Evolutionary conservation across 2,888 invertebrate species (phyloP).

Genomic region (Hirudinaria manillensis): DNA sequence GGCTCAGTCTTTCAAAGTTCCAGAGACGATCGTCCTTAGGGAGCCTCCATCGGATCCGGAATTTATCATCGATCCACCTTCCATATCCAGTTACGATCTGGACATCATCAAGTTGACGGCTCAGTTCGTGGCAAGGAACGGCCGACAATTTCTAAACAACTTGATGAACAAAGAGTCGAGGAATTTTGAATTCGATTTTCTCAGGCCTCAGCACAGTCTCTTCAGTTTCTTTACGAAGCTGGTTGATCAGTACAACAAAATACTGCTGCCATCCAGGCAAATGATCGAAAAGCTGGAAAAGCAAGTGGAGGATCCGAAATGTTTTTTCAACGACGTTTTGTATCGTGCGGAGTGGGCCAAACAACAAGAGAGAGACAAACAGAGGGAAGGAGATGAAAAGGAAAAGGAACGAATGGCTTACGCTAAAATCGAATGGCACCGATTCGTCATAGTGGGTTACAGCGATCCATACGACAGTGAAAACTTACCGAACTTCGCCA

Average conservation of each 20-base stretch:
- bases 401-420: conserved; percentile 83
- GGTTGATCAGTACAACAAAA: conserved; percentile 95
- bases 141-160: conserved; percentile 91
- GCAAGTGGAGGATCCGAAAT: conserved; percentile 61
- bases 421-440: conserved; percentile 99
- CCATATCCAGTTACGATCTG: conserved; percentile 92
- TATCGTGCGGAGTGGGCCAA: conserved; percentile 93
- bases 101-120: conserved; percentile 96
- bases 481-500: conserved; percentile 92
- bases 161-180: conserved; percentile 96
- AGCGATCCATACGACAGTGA: conserved; percentile 88
- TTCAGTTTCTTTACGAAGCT: conserved; percentile 97
- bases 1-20: conserved; percentile 36
- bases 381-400: conserved; percentile 86
- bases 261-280: conserved; percentile 87
- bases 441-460: conserved; percentile 98
- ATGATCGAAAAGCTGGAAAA: conserved; percentile 67
- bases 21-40: conserved; percentile 51
- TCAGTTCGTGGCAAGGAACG: conserved; percentile 96
- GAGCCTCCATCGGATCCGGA: conserved; percentile 55
- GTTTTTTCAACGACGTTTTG: conserved; percentile 69
- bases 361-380: conserved; percentile 83
- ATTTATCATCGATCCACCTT: conserved; percentile 81
- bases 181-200: conserved; percentile 96
- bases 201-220: conserved; percentile 93